Evolutionary conservation across 2,797 vertebrate genomes (phyloP).

Genomic region (Enteromius paludinosus): DNA sequence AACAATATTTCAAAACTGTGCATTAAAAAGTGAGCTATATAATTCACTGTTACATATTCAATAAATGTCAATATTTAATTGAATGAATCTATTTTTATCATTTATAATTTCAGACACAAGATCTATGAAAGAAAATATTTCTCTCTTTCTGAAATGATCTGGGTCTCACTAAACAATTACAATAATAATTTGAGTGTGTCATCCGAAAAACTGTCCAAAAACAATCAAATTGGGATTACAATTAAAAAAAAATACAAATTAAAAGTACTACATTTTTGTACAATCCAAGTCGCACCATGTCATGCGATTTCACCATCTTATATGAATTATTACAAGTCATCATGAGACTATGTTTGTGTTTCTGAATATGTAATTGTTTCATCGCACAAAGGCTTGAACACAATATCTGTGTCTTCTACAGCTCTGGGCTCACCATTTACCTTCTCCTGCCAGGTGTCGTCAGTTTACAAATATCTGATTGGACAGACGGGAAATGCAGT

Average conservation of each 20-base stretch:
- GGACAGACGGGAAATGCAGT: conserved; percentile 74
- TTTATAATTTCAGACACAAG: neutral
- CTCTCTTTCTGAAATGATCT: neutral
- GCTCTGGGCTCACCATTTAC: conserved; percentile 52
- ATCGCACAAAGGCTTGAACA: conserved; percentile 51
- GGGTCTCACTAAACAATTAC: neutral
- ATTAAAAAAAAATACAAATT: neutral
- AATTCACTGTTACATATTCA: neutral
- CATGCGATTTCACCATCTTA: neutral
- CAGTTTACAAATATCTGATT: conserved; percentile 67
- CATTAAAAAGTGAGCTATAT: neutral
- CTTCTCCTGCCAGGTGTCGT: conserved; percentile 62
- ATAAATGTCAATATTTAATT: neutral
- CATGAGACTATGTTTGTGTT: neutral
- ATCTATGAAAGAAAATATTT: neutral
- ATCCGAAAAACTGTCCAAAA: neutral
- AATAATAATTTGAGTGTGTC: neutral
- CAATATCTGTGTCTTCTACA: conserved; percentile 45
- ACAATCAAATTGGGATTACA: neutral
- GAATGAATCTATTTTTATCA: neutral
- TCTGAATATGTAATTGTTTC: conserved; percentile 36
- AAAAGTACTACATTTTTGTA: neutral
- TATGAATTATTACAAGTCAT: neutral
- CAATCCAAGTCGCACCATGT: neutral
- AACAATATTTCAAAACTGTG: neutral